Evolutionary conservation across 2,888 invertebrate genomes (phyloP), one percentile per base, ranked within the genome.

Genomic region (Leucania comma): DNA sequence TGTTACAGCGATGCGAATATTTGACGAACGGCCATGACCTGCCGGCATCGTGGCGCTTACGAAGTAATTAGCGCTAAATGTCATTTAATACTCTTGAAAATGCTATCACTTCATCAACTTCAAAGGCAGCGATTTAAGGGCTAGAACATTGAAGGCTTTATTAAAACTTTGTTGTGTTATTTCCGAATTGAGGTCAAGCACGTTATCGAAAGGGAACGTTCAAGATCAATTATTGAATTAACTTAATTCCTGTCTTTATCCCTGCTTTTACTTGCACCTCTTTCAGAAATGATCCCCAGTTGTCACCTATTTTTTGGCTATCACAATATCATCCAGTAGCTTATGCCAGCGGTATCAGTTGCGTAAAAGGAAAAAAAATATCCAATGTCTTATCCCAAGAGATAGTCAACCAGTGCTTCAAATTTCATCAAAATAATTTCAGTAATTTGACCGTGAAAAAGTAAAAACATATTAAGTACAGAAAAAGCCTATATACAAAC

Each of bases 21-120:
- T 60, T 68, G 56, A 67, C 38, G 48, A 50, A 38, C 68, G 75
- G 51, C 83, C 81, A 35, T 84, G 86, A 84, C 80, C 83, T 64
- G 53, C 42, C n/a, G 29, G 65, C 54, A 17, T 46, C 53, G 56
- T 51, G 57, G 51, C 53, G 69, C 59, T 62, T 10, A 17, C 29
- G 62, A 65, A 72, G 58, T 61, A 53, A 71, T 75, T 67, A 50
- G 62, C 22, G 50, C 58, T 76, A 68, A 75, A 76, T 79, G 67
- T 53, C 42, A 70, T 75, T 70, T 58, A 62, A 68, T 53, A 59
- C 50, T 64, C 54, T 77, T 66, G 54, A 32, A 57, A 70, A 68
- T 59, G 46, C 60, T 64, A 64, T 73, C 59, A 64, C 48, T 83
- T 74, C 54, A 50, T 72, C 56, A 69, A 69, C 3, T 51, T 58